These are phyloP conservation scores for Scotopteryx bipunctaria DNA, from an alignment of 2,888 invertebrate species.

Conservation along the genomic window DNA sequence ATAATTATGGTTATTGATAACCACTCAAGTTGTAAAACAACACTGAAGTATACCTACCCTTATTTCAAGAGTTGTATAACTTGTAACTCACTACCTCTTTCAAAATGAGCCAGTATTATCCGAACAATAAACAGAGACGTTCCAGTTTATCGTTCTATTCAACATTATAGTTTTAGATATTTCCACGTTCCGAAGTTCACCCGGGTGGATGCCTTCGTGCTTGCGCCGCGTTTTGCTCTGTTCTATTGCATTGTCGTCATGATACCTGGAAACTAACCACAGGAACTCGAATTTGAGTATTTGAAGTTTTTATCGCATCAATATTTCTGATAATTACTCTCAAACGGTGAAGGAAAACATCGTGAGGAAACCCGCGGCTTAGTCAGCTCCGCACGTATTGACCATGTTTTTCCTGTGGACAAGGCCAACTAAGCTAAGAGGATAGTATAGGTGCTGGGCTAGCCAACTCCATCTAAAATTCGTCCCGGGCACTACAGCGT, in stretches of 20 bases:
- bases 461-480: too few species aligned
- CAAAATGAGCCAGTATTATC: conserved; percentile 9
- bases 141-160: conserved; percentile 17
- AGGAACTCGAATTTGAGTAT: conserved; percentile 6
- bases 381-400: too few species aligned
- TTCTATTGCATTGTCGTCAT: conserved; percentile 25
- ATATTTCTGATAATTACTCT: too few species aligned
- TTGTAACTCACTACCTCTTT: conserved; percentile 2
- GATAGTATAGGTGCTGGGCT: too few species aligned
- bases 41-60: neutral
- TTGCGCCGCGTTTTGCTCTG: conserved; percentile 21
- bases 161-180: conserved; percentile 22
- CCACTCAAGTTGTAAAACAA: neutral
- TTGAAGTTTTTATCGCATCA: neutral
- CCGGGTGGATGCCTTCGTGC: conserved; percentile 17
- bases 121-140: conserved; percentile 18
- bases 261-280: conserved; percentile 23
- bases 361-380: too few species aligned
- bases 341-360: too few species aligned
- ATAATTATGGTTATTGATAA: too few species aligned
- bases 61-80: neutral
- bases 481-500: too few species aligned
- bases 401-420: too few species aligned
- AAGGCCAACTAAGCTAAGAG: too few species aligned
- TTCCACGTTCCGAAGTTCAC: conserved; percentile 20